Conservation (phyloP, 1,140 invertebrate species). For the Pseudomyrmex dendroicus region DNA sequence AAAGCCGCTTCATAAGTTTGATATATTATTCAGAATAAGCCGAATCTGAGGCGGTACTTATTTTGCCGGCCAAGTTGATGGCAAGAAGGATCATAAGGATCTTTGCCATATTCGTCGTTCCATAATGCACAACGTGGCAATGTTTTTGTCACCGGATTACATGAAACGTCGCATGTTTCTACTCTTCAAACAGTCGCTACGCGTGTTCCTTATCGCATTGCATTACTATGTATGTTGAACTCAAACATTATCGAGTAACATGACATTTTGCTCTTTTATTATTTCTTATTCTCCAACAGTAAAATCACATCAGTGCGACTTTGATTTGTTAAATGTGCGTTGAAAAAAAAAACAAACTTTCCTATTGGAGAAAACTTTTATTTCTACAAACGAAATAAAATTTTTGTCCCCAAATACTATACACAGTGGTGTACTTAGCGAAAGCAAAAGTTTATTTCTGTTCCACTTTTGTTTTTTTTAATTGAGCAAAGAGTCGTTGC, state of each 20-base stretch:
- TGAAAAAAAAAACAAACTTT: too few relatives aligned
- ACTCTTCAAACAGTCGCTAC: neutral
- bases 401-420: neutral
- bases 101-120: slow-evolving; percentile 30
- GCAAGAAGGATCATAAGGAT: slow-evolving; percentile 56
- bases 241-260: neutral
- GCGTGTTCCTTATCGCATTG: neutral
- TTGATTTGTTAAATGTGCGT: too few relatives aligned
- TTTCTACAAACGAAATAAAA: too few relatives aligned
- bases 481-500: slow-evolving; percentile 10
- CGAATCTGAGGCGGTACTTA: slow-evolving; percentile 42
- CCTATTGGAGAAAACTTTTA: too few relatives aligned
- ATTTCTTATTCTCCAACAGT: neutral
- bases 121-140: slow-evolving; percentile 42
- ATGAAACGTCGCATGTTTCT: neutral
- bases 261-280: neutral
- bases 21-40: slow-evolving; percentile 57
- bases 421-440: neutral
- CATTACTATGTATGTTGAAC: neutral
- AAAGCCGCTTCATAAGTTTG: slow-evolving; percentile 54
- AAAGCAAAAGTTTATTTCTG: slow-evolving; percentile 9
- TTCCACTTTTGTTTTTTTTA: slow-evolving; percentile 12
- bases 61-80: slow-evolving; percentile 49
- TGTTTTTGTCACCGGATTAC: slow-evolving; percentile 30
- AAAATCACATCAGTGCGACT: too few relatives aligned